Base-by-base conservation (phyloP, 2,888 invertebrate species). In the Escarpia spicata region DNA sequence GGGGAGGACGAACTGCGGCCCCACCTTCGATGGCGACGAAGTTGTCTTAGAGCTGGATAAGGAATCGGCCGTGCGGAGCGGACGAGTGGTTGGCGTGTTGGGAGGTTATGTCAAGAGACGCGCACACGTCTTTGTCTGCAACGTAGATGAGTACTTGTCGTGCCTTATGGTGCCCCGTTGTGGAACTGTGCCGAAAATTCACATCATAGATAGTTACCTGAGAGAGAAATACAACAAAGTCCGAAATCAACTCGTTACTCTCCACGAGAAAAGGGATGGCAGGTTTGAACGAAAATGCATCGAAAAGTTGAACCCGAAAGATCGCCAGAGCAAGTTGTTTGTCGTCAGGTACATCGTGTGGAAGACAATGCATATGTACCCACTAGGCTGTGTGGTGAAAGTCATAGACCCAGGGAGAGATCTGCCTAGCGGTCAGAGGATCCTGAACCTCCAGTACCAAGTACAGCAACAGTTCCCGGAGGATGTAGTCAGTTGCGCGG, bases 1-100 rank as follows among this genome's bases (percentile, higher is more conserved):
- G 44, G 92, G 93, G n/a, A 58, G 93, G 37, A 91, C 31, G 58
- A 93, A 93, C 91, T 93, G 93, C 92, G 93, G 93, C 9, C 93
- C 92, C n/a, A 91, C 92, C 31, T 91, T 93, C n/a, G 92, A 93
- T 37, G 93, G 93, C 8, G 92, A 92, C 89, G 92, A 91, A 15
- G 93, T 93, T 8, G 92, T 93, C 31, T 93, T 92, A 90, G 52
- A 75, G n/a, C 37, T 43, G n/a, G 75, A 75, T 26, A 75, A 91
- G 44, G 90, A 43, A 31, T 60, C 9, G 3, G 26, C 43, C 91
- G 91, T 91, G 37, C 1, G 26, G 19, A 44, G 75, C 43, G 93
- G 93, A 31, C 58, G 58, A 60, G 93, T 93, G 15, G 90, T 90
- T 43, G 92, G 93, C 43, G 58, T 93, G 15, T 37, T 52, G 26